Base-by-base conservation (phyloP, 37 sponge, comb jelly and placozoan species). In the Trichoplax adhaerens region DNA sequence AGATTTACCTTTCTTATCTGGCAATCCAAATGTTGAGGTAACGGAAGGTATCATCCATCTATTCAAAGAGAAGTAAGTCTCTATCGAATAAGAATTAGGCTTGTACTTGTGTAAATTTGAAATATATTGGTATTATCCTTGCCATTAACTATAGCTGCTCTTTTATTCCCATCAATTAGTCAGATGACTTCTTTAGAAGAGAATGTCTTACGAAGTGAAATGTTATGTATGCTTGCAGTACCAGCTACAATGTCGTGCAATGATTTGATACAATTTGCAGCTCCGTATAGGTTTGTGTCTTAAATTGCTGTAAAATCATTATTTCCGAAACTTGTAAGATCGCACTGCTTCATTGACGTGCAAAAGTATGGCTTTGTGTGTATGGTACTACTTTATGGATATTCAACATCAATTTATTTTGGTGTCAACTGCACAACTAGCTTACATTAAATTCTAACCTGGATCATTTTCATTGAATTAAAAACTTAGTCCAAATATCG, bases 31-130 rank as follows among this genome's bases (percentile, higher is more conserved):
- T 48, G 82, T 84, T 6, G 91, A 84, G 57, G 67, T 64, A 1
- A 65, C 77, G 4, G 81, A 77, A 62, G 91, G 91, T 10, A 8
- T 91, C 0, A 66, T 91, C 2, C 91, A 91, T 74, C 77, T 91
- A 59, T 91, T 78, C 66, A 80, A 77, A 56, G 74, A 82, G 6
- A 77, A 57, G 80, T 81, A 50, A 69, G 70, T 7, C 62, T 49
- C 4, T 47, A 3, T 57, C 48, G 52, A 54, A 48, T 29, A 52
- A 3, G n/a, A 47, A 48, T 67, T 8, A 5, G 49, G 7, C 29
- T 3, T 2, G 2, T 48, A 73, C 46, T 69, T 0, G 12, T 72
- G 54, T 29, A 29, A 29, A 29, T 29, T 29, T 29, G 29, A 29
- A 29, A 29, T 29, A 29, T 29, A 29, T 29, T 29, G 29, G 29